These are phyloP conservation scores for Amazona finschi DNA, from an alignment of 2,797 vertebrate species.

Conservation along the genomic window DNA sequence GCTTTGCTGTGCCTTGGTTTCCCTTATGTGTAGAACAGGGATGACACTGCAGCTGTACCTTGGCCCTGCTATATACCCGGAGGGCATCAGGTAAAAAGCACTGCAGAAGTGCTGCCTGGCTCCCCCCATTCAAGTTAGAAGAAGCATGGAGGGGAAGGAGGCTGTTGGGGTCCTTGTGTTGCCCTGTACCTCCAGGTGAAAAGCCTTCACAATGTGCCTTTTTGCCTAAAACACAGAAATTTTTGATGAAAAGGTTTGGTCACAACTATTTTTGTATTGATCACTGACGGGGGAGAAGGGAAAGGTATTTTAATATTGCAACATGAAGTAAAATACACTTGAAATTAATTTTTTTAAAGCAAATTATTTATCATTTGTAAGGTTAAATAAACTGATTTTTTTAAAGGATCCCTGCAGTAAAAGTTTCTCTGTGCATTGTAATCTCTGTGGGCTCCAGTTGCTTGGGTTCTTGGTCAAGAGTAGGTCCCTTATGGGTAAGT, in stretches of 20 bases:
- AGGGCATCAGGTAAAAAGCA: not conserved
- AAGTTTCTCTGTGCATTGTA: not conserved
- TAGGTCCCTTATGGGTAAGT: not conserved
- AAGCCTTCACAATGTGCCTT: conserved; percentile 69
- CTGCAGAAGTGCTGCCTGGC: not conserved
- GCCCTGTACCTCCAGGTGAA: not conserved
- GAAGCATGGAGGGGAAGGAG: not conserved
- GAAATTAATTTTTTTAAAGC: conserved; percentile 70
- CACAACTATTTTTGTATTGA: conserved; percentile 69
- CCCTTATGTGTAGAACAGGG: not conserved
- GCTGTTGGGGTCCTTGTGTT: not conserved
- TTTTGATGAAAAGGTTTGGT: conserved; percentile 9
- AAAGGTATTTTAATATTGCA: conserved; percentile 59
- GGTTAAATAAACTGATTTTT: conserved; percentile 76
- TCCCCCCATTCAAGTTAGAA: not conserved
- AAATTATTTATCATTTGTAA: conserved; percentile 83
- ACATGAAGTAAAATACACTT: conserved; percentile 74
- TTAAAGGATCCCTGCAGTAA: not conserved
- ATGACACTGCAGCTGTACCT: not conserved
- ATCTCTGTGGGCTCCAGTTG: not conserved
- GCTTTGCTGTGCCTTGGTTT: conserved; percentile 49
- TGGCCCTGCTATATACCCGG: not conserved
- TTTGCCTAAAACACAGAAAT: conserved; percentile 16
- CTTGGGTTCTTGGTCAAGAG: not conserved
- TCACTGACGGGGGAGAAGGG: not conserved